phyloP scores from a whole-genome alignment of 1,140 invertebrate genomes.

The Phocides pigmalion region DNA sequence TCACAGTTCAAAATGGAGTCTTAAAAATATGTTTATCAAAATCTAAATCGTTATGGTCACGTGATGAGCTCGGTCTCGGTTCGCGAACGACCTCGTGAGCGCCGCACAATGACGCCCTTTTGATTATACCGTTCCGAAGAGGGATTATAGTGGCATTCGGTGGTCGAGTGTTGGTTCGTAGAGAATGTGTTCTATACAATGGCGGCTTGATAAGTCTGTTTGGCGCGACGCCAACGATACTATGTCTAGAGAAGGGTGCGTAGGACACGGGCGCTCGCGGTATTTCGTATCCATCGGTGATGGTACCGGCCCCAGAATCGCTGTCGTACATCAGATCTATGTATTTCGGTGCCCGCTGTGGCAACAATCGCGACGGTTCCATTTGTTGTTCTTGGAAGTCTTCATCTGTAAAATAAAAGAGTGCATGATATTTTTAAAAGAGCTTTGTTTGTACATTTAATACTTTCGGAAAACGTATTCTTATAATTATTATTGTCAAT shows the following conservation, averaged over 20 bases:
- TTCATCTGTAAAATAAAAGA: conserved; percentile 62
- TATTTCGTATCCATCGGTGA: conserved; percentile 85
- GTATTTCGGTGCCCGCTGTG: conserved; percentile 83
- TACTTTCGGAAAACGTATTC: too few species aligned
- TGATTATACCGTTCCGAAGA: conserved; percentile 59
- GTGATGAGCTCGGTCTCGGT: conserved; percentile 38
- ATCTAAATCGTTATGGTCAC: conserved; percentile 33
- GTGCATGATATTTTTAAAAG: neutral
- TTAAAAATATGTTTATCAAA: conserved; percentile 66
- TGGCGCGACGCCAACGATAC: conserved; percentile 69
- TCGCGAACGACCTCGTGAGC: conserved; percentile 34
- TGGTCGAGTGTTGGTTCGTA: conserved; percentile 55
- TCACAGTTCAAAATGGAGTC: conserved; percentile 79
- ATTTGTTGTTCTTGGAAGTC: conserved; percentile 69
- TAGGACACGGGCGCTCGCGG: conserved; percentile 72
- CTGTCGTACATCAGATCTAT: conserved; percentile 84
- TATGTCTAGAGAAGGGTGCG: conserved; percentile 62
- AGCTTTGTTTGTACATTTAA: too few species aligned
- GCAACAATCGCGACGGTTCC: conserved; percentile 67
- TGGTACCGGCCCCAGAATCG: conserved; percentile 62
- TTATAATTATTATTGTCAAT: too few species aligned
- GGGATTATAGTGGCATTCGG: conserved; percentile 72
- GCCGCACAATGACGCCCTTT: conserved; percentile 60
- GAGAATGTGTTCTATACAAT: conserved; percentile 60
- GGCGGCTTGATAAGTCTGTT: conserved; percentile 61